These are phyloP conservation scores for Chloroceryle aenea DNA, from an alignment of 2,113 vertebrate species.

Conservation along the genomic window DNA sequence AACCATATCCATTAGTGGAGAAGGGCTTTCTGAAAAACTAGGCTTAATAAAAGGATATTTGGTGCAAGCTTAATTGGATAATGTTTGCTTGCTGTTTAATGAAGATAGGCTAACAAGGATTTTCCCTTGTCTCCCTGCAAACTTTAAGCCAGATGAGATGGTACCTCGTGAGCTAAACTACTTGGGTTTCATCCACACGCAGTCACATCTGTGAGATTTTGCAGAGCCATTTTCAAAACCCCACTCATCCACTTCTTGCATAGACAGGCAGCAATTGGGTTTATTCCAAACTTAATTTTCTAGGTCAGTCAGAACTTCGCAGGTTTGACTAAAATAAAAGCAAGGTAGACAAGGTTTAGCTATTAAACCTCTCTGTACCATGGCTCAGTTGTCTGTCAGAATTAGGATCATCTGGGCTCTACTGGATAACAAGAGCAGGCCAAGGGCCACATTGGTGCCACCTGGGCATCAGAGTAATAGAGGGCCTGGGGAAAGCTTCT, in stretches of 20 bases:
- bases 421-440: background rate
- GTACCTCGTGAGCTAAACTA: accelerated
- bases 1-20: background rate
- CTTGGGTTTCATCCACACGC: background rate
- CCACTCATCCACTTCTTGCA: background rate
- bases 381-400: background rate
- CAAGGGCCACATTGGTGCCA: background rate
- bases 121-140: background rate
- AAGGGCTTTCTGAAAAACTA: background rate
- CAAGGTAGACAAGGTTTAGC: conserved; percentile 16
- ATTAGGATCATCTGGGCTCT: background rate
- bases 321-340: background rate
- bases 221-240: background rate
- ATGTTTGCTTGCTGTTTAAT: background rate
- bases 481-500: background rate
- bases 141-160: background rate
- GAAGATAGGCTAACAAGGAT: background rate
- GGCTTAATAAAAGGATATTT: background rate
- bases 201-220: background rate
- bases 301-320: background rate
- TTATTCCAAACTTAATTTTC: background rate
- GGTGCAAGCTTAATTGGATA: background rate
- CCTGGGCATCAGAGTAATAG: background rate
- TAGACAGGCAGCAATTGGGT: background rate
- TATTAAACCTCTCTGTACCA: background rate